These are phyloP conservation scores for Goniozus legneri DNA, from an alignment of 1,140 invertebrate genomes.

Conservation along the genomic window DNA sequence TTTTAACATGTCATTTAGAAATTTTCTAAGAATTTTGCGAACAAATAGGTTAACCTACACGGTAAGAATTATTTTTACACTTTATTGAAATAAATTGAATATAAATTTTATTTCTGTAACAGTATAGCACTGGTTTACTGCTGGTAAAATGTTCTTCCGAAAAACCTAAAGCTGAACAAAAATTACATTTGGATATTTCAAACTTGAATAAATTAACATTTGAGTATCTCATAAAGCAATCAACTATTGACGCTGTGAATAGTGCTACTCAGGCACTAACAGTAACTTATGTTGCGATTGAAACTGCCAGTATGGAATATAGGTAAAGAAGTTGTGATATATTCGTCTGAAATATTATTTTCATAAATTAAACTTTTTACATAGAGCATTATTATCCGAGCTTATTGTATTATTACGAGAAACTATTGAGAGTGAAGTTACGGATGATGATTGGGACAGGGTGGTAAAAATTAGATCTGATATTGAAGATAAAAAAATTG, in stretches of 20 bases:
- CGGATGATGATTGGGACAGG: slow-evolving; percentile 39
- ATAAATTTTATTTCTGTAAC: neutral
- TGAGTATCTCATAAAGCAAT: slow-evolving; percentile 47
- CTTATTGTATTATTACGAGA: slow-evolving; percentile 41
- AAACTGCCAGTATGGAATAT: slow-evolving; percentile 39
- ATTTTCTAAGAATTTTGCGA: too few relatives aligned
- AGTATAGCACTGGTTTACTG: slow-evolving; percentile 27
- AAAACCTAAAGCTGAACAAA: slow-evolving; percentile 24
- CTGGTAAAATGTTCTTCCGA: slow-evolving; percentile 24
- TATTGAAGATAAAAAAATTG: slow-evolving; percentile 38
- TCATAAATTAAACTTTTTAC: slow-evolving; percentile 15
- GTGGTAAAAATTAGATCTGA: slow-evolving; percentile 35
- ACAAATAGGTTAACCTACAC: too few relatives aligned
- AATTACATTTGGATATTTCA: slow-evolving; percentile 28
- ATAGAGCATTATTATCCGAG: slow-evolving; percentile 31
- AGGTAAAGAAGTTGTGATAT: slow-evolving; percentile 30
- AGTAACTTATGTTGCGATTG: slow-evolving; percentile 39
- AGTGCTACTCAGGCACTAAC: slow-evolving; percentile 43
- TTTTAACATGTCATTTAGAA: too few relatives aligned
- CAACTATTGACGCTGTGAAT: slow-evolving; percentile 41
- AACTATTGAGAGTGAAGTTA: slow-evolving; percentile 31
- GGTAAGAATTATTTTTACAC: too few relatives aligned
- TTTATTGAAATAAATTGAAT: too few relatives aligned
- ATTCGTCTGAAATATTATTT: slow-evolving; percentile 8
- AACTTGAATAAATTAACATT: slow-evolving; percentile 37